A percentile compares a stretch with the other conserved stretches of the same genome.
Conservation (phyloP, 2,113 vertebrate species). For the Chrysemys picta region DNA sequence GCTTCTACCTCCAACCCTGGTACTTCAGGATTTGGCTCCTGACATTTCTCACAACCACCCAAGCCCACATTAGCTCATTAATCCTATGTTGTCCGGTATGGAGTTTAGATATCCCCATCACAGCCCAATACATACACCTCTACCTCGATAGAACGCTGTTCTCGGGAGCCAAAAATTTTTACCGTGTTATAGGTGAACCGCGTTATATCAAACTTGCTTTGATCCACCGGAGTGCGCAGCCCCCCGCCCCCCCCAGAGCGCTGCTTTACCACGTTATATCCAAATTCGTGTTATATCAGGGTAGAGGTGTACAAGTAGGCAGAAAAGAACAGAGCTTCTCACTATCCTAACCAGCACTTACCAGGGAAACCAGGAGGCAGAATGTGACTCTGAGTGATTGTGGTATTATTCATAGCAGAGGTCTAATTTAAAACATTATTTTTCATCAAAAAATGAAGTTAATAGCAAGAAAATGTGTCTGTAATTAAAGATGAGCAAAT, state of each 20-base stretch:
- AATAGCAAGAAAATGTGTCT: background rate
- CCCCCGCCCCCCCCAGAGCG: too few species aligned
- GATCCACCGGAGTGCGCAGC: too few species aligned
- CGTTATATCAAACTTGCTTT: too few species aligned
- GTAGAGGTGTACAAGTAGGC: background rate
- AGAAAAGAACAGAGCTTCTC: background rate
- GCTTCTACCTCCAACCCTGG: background rate
- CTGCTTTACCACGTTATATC: too few species aligned
- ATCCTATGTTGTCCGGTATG: background rate
- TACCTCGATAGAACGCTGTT: too few species aligned
- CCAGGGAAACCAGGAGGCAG: background rate
- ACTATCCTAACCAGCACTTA: background rate
- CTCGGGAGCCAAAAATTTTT: too few species aligned
- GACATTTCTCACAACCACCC: background rate
- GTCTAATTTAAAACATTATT: rapidly evolving
- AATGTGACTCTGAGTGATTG: background rate
- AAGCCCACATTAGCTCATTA: background rate
- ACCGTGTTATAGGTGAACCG: too few species aligned
- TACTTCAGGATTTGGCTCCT: too few species aligned
- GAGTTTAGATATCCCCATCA: too few species aligned
- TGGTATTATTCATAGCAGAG: background rate
- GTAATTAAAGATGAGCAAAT: background rate
- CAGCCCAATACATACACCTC: background rate
- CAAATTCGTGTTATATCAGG: too few species aligned
- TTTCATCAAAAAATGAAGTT: background rate